Conservation (phyloP, 2,888 invertebrate genomes). For the Coleophora flavipennella region DNA sequence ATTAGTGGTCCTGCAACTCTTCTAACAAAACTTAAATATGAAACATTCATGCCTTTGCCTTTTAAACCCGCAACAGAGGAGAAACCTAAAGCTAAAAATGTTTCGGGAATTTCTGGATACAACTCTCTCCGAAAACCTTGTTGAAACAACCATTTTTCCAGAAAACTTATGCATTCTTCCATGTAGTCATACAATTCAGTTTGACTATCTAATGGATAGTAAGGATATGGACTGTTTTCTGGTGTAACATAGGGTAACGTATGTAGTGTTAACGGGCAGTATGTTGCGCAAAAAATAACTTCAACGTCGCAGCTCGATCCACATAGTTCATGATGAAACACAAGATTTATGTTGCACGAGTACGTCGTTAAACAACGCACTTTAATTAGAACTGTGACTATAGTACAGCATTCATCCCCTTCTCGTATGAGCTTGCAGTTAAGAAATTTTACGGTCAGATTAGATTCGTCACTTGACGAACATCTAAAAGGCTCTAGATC, state of each 20-base stretch:
- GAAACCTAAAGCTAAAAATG: slow-evolving; percentile 50
- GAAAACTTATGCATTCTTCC: slow-evolving; percentile 37
- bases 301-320: slow-evolving; percentile 52
- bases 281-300: slow-evolving; percentile 46
- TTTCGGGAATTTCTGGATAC: slow-evolving; percentile 56
- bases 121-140: slow-evolving; percentile 64
- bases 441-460: slow-evolving; percentile 31
- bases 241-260: slow-evolving; percentile 26
- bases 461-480: slow-evolving; percentile 34
- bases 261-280: slow-evolving; percentile 53
- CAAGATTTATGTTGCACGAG: slow-evolving; percentile 29
- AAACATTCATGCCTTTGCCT: slow-evolving; percentile 51
- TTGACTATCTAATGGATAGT: slow-evolving; percentile 42
- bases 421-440: slow-evolving; percentile 20
- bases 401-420: slow-evolving; percentile 24
- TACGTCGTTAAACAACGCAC: slow-evolving; percentile 27
- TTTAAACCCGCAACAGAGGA: slow-evolving; percentile 33
- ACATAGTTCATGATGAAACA: slow-evolving; percentile 35
- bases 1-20: slow-evolving; percentile 58
- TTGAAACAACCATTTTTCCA: slow-evolving; percentile 63
- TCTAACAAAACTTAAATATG: slow-evolving; percentile 51
- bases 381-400: slow-evolving; percentile 34
- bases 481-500: slow-evolving; percentile 34
- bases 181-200: slow-evolving; percentile 39
- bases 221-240: slow-evolving; percentile 50